phyloP scores from a whole-genome alignment of 2,113 vertebrate genomes.

The Planiliza haematocheilus region DNA sequence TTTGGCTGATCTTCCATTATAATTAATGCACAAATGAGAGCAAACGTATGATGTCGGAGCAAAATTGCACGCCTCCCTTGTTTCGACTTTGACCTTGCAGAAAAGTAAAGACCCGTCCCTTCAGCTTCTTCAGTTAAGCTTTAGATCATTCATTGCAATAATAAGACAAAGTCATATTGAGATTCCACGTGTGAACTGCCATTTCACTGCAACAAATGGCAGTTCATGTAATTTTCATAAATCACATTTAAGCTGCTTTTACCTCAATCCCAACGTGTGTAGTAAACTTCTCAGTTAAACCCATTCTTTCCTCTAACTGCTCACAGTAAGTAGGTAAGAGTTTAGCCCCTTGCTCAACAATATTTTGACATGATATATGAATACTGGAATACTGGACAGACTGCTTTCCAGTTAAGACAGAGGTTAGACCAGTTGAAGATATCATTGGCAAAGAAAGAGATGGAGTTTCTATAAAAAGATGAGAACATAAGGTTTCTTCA shows the following conservation, averaged over 20 bases:
- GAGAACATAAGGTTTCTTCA: not conserved
- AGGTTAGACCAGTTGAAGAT: slow-evolving; percentile 10
- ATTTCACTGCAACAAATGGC: no score
- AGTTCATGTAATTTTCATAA: no score
- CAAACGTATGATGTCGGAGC: slow-evolving; percentile 46
- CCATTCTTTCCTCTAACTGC: no score
- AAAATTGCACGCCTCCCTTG: slow-evolving; percentile 59
- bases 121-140: slow-evolving; percentile 15
- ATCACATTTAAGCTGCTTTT: no score
- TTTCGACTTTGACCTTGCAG: slow-evolving; percentile 12
- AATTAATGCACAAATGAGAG: slow-evolving; percentile 65
- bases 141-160: slow-evolving; percentile 49
- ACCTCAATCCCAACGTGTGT: no score
- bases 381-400: not conserved
- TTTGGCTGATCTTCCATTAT: slow-evolving; percentile 46
- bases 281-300: no score
- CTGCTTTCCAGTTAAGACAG: slow-evolving; percentile 6
- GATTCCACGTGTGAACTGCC: no score
- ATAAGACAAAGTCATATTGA: not conserved
- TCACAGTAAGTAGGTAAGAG: not conserved
- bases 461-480: slow-evolving; percentile 6
- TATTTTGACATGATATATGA: not conserved
- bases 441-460: not conserved
- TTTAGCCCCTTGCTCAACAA: not conserved
- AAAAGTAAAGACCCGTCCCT: no score